Conservation (phyloP, 2,888 invertebrate genomes). For the Amiota minor region DNA sequence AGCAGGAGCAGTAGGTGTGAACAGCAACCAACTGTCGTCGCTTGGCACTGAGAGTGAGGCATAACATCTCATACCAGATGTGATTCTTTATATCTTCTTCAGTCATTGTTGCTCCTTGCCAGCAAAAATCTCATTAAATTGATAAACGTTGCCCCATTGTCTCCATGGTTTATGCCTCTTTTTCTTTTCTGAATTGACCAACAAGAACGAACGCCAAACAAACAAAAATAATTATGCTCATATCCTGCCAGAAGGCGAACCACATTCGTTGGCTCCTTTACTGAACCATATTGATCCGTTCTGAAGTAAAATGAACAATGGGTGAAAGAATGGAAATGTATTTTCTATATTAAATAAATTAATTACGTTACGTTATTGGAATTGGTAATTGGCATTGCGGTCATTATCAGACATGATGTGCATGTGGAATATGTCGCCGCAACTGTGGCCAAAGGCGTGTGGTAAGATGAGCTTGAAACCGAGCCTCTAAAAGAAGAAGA, state of each 20-base stretch:
- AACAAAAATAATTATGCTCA: constrained; percentile 32
- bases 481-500: too few species aligned
- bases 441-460: constrained; percentile 62
- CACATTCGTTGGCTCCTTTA: neutral
- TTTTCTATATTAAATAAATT: constrained; percentile 47
- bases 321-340: constrained; percentile 28
- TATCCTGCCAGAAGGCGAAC: constrained; percentile 38
- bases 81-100: too few species aligned
- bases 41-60: neutral
- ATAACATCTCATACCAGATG: too few species aligned
- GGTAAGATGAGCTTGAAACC: constrained; percentile 48
- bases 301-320: constrained; percentile 4
- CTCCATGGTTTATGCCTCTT: constrained; percentile 32
- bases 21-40: constrained; percentile 42
- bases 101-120: constrained; percentile 45
- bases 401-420: constrained; percentile 63
- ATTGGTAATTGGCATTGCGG: constrained; percentile 64
- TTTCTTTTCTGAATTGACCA: constrained; percentile 23
- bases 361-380: constrained; percentile 63
- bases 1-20: constrained; percentile 53
- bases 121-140: constrained; percentile 15
- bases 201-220: constrained; percentile 14
- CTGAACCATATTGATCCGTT: too few species aligned
- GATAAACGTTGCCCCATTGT: constrained; percentile 13
- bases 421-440: constrained; percentile 54